Evolutionary conservation across 2,888 invertebrate species (phyloP), one percentile per base, ranked within the genome.

Genomic region (Thelaira solivaga): DNA sequence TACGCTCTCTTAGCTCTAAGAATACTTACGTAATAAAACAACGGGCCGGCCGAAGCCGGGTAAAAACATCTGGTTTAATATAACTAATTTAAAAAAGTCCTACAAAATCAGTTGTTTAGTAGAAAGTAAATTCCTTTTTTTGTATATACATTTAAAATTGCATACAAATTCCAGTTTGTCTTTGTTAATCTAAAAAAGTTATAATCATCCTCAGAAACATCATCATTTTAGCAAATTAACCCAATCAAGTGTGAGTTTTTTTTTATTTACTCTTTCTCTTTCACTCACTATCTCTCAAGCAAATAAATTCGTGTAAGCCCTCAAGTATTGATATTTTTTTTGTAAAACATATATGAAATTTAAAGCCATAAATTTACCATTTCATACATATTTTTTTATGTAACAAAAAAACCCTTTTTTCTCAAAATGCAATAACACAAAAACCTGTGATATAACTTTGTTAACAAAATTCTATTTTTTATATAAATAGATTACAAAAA

Each of bases 161-260:
- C 29, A 29, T 18, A 59, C 8, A 59, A 43, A 31, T 47, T 2
- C 11, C 26, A 5, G 13, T 64, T 64, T 3, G 2, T 20, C 20
- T 51, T 8, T 41, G 4, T n/a, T 13, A 8, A n/a, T 39, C 11
- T 49, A 49, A 49, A 59, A 13, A 41, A 61, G 64, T 47, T 36
- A n/a, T 16, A 26, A 16, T 22, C 45, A 22, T 53, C 16, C 36
- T 36, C 71, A 16, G 36, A 26, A 26, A 5, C 41, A 62, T 53
- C 36, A 18, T 18, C 45, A 36, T 31, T n/a, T 13, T 18, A 61
- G 61, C 43, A 65, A 53, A 67, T 72, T 72, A 62, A 67, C 49
- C 61, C 76, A 72, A 61, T 72, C 72, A 76, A 76, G 61, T 76
- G 62, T 55, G 67, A 67, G 62, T 53, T 62, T 67, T 39, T 11